A percentile compares a stretch with the other conserved stretches of the same genome.
Conservation (phyloP, 2,113 vertebrate genomes). For the Bettongia penicillata region DNA sequence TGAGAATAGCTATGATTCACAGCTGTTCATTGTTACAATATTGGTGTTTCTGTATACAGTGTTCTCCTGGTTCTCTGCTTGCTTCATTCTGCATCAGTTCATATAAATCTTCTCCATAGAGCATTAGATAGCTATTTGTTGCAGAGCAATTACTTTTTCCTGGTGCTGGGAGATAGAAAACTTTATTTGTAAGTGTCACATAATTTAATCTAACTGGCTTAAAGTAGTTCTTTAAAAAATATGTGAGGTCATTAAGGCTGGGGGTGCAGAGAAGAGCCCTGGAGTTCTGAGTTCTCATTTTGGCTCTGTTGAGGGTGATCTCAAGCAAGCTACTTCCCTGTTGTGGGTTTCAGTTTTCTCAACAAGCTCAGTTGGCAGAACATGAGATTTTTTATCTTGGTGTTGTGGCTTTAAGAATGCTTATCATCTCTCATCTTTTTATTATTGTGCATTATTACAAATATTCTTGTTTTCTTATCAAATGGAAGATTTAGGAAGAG, state of each 20-base stretch:
- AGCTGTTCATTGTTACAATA: not conserved
- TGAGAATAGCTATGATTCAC: not conserved
- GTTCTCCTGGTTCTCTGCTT: not conserved
- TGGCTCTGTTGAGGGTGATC: not conserved
- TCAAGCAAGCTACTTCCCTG: not conserved
- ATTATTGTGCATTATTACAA: not conserved
- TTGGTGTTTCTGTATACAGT: not conserved
- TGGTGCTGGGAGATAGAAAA: constrained; percentile 52
- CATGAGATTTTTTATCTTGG: not conserved
- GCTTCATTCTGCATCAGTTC: not conserved
- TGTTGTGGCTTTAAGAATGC: not conserved
- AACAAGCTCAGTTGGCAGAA: not conserved
- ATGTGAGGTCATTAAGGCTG: not conserved
- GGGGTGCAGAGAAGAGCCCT: not conserved
- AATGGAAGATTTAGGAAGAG: no score
- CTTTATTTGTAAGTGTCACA: constrained; percentile 74
- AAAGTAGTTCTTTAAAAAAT: constrained; percentile 77
- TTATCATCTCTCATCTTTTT: not conserved
- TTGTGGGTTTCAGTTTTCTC: not conserved
- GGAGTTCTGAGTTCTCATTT: not conserved
- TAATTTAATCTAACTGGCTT: constrained; percentile 77
- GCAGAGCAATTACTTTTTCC: constrained; percentile 59
- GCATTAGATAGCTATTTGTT: constrained; percentile 75
- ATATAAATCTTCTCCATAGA: constrained; percentile 54
- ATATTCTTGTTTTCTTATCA: no score